Evolutionary conservation across 2,888 invertebrate species (phyloP), one percentile per base, ranked within the genome.

Genomic region (Zygaena filipendulae): DNA sequence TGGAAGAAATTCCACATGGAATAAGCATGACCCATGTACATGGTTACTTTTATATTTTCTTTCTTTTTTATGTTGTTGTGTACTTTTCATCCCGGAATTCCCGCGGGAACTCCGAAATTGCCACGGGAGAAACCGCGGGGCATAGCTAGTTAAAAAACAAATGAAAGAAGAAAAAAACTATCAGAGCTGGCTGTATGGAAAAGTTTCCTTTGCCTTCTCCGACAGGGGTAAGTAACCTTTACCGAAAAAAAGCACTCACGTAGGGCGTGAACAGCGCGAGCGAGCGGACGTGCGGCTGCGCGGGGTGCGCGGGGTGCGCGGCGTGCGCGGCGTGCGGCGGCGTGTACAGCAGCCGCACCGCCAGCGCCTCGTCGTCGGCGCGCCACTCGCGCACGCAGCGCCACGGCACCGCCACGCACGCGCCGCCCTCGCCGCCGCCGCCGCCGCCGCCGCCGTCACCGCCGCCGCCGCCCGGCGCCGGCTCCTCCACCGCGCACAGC

Each of bases 301-400:
- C 24, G 29, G 8, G 25, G 14, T 7, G 9, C 9, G 35, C 20
- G 35, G 29, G 55, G 18, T 69, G 43, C 10, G 61, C 43, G 29
- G 85, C 83, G 66, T 36, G 4, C 52, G 27, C 4, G 42, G 32
- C 27, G 43, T 35, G 4, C 29, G 30, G 29, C 53, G 56, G 25
- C 33, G 37, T 84, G 69, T 96, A 97, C 45, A 92, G 88, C 68
- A 97, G 87, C 53, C 91, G 87, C 66, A 95, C 91, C 11, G 94
- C 91, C 84, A 93, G 92, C 11, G 91, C 92, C 50, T 95, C 95
- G 59, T 96, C 95, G 63, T 97, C 95, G 3, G 90, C 85, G 55
- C 92, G 90, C 90, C 92, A 96, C 52, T 88, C 86, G 33, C 87
- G 84, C 36, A 97, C 88, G 43, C 84, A 84, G 37, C 87, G 84